Base-by-base conservation (phyloP, 2,888 invertebrate species). In the Hydropsyche betteni region DNA sequence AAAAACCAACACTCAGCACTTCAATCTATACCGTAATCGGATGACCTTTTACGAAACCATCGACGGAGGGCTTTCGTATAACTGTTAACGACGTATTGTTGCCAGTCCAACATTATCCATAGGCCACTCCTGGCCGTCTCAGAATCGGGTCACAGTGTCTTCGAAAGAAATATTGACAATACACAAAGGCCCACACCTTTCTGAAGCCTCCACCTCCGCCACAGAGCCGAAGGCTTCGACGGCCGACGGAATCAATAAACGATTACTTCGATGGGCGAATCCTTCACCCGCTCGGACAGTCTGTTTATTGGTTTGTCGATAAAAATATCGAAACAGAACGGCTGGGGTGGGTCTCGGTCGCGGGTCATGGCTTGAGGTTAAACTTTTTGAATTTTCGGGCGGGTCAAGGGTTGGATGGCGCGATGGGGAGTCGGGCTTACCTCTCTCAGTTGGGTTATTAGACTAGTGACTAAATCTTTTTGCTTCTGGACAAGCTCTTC, bases 361-460 rank as follows among this genome's bases (percentile, higher is more conserved):
- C 44, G 10, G 44, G 44, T 44, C 44, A 44, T 4, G 44, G 44
- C 10, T 44, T 10, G 44, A 4, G 44, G 44, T 44, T 44, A 4
- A 44, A 4, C 44, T 6, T 8, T 44, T 44, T 44, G 44, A 44
- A 10, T 44, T 24, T 44, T 44, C 4, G 44, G 10, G 10, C 4
- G 44, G 44, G 44, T 44, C 44, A 44, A 44, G 44, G 44, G 10
- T 44, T 10, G 0, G 6, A 44, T 44, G 6, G 0, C 7, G 10
- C 1, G 3, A 44, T 6, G 44, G n/a, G 36, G 16, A 24, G 12
- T 14, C 24, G 16, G 5, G 44, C 69, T 69, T 78, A 90, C 87
- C 83, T 90, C 89, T 78, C 91, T 86, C 8, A 93, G 81, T 80
- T 91, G 91, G 12, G 89, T 90, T 0, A 92, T 90, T 36, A 93